These are phyloP conservation scores for Stenichneumon culpator DNA, from an alignment of 2,888 invertebrate species.

Conservation along the genomic window DNA sequence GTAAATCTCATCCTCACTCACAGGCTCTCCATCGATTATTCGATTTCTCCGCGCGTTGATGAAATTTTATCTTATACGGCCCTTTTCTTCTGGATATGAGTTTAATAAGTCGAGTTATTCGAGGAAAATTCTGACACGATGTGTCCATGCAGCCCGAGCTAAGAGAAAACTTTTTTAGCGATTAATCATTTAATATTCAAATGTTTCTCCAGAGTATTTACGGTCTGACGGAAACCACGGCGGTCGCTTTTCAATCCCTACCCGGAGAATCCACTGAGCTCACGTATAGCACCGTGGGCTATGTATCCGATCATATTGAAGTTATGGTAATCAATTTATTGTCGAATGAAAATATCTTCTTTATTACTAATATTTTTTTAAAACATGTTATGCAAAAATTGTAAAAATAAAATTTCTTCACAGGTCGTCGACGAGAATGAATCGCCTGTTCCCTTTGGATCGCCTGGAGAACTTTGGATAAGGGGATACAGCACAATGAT, in stretches of 20 bases:
- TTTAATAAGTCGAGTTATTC: background rate
- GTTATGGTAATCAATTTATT: slow-evolving; percentile 85
- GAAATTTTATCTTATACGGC: background rate
- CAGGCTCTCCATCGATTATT: slow-evolving; percentile 40
- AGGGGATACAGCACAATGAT: slow-evolving; percentile 93
- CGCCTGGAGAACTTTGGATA: slow-evolving; percentile 91
- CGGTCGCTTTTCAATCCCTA: slow-evolving; percentile 86
- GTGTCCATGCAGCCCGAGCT: no score
- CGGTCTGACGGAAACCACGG: slow-evolving; percentile 88
- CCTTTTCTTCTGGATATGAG: background rate
- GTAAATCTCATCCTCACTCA: slow-evolving; percentile 60
- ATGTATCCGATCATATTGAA: slow-evolving; percentile 87
- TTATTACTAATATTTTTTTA: background rate
- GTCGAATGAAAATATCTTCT: slow-evolving; percentile 7
- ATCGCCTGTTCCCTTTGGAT: slow-evolving; percentile 89
- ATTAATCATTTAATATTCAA: background rate
- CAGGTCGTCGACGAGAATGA: slow-evolving; percentile 90
- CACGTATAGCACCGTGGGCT: slow-evolving; percentile 86
- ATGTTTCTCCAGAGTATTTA: slow-evolving; percentile 86
- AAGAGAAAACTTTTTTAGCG: no score
- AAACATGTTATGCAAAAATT: background rate
- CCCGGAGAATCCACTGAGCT: slow-evolving; percentile 85
- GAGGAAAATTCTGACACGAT: background rate
- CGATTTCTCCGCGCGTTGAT: slow-evolving; percentile 36
- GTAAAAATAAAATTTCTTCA: slow-evolving; percentile 1